These are phyloP conservation scores for Archaeoteleia sp. DNA, from an alignment of 2,888 invertebrate genomes.

Conservation along the genomic window DNA sequence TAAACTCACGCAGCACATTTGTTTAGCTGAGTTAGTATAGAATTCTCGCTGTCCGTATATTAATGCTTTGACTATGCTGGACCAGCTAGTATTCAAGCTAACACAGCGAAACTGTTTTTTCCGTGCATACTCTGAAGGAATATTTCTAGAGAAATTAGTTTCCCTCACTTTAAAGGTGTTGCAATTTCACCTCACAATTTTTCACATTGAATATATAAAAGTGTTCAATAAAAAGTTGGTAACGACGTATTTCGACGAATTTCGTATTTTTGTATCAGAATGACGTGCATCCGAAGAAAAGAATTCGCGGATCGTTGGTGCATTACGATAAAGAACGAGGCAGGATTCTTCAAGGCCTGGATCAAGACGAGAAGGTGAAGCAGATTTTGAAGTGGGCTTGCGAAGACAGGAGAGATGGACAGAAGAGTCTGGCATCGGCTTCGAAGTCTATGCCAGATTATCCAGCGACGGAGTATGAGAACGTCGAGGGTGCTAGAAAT, in stretches of 20 bases:
- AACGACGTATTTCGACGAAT: not conserved
- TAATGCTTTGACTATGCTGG: too few species aligned
- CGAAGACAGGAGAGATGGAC: slow-evolving; percentile 28
- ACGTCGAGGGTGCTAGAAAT: slow-evolving; percentile 26
- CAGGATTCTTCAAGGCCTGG: slow-evolving; percentile 1
- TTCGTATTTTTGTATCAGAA: slow-evolving; percentile 11
- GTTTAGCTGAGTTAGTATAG: too few species aligned
- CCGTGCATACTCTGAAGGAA: too few species aligned
- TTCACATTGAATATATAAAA: too few species aligned
- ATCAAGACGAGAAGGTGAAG: slow-evolving; percentile 4
- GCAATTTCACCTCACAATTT: too few species aligned
- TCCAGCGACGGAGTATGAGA: slow-evolving; percentile 1
- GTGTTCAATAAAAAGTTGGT: too few species aligned
- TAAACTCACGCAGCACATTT: too few species aligned
- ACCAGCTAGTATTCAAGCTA: too few species aligned
- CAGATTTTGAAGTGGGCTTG: slow-evolving; percentile 15
- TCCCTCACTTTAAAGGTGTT: too few species aligned
- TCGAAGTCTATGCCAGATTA: slow-evolving; percentile 13
- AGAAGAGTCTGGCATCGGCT: slow-evolving; percentile 9
- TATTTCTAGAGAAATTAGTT: too few species aligned
- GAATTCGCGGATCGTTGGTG: slow-evolving; percentile 10
- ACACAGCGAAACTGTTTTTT: too few species aligned
- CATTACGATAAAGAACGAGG: slow-evolving; percentile 12
- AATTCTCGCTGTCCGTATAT: too few species aligned
- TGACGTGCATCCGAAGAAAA: slow-evolving; percentile 13